phyloP scores from a whole-genome alignment of 2,888 invertebrate genomes.

The Drosophila neutralis region DNA sequence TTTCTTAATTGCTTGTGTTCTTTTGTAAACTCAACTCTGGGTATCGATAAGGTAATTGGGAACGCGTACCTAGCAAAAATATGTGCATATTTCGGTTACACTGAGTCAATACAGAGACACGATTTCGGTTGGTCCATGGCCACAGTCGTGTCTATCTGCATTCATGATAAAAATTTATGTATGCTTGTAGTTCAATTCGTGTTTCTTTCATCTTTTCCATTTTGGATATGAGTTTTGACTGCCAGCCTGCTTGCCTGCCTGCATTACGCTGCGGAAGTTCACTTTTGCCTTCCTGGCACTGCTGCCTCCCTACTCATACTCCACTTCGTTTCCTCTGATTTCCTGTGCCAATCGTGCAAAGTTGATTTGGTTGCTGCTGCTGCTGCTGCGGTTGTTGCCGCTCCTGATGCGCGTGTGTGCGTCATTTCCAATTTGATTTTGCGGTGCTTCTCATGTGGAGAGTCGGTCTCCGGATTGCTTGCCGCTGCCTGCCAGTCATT shows the following conservation, averaged over 20 bases:
- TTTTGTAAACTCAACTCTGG: not conserved
- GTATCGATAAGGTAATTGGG: slow-evolving; percentile 9
- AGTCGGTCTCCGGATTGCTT: not conserved
- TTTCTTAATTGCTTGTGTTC: not conserved
- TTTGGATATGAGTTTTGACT: slow-evolving; percentile 18
- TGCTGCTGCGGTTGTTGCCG: slow-evolving; percentile 4
- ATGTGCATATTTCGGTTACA: slow-evolving; percentile 25
- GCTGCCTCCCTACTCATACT: not conserved
- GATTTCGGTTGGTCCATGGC: not conserved
- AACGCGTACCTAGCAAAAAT: slow-evolving; percentile 10
- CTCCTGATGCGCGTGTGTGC: slow-evolving; percentile 5
- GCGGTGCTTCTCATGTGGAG: slow-evolving; percentile 29
- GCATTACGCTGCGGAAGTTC: slow-evolving; percentile 29
- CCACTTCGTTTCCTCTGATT: slow-evolving; percentile 35
- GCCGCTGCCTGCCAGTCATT: not conserved
- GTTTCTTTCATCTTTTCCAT: slow-evolving; percentile 19
- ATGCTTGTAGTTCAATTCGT: slow-evolving; percentile 40
- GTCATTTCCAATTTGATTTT: slow-evolving; percentile 48
- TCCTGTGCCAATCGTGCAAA: slow-evolving; percentile 34
- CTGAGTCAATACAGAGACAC: slow-evolving; percentile 1
- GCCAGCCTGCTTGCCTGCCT: not conserved
- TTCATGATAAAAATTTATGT: slow-evolving; percentile 48
- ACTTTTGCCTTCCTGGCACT: slow-evolving; percentile 12
- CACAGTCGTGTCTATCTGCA: slow-evolving; percentile 26
- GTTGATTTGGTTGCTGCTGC: slow-evolving; percentile 28